These are phyloP conservation scores for Pteronotus mesoamericanus DNA, from an alignment of 2,797 vertebrate genomes.

Conservation along the genomic window DNA sequence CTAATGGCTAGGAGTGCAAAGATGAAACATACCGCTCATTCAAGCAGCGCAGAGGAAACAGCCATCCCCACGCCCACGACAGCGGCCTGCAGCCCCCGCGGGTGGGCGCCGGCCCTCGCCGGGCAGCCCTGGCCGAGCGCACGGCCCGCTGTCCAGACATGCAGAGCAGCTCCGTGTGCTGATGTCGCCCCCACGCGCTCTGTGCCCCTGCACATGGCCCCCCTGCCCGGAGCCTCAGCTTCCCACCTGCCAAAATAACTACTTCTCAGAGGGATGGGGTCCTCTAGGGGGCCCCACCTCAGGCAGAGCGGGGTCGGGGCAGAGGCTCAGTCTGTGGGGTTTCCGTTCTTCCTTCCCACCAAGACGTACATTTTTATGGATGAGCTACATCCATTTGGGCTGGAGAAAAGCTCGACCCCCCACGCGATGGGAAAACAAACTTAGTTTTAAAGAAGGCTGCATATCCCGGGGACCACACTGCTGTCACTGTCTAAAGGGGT, in stretches of 20 bases:
- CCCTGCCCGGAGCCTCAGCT: not conserved
- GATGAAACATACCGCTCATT: not conserved
- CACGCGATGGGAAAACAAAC: not conserved
- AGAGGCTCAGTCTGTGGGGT: fast-evolving
- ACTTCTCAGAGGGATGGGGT: not conserved
- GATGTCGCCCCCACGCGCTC: not conserved
- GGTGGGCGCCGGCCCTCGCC: fast-evolving
- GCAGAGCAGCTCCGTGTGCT: not conserved
- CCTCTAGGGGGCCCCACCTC: not conserved
- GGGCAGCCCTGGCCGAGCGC: no score
- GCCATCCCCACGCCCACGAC: fast-evolving
- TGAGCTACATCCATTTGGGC: not conserved
- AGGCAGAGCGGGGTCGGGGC: fast-evolving
- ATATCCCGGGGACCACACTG: not conserved
- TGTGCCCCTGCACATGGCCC: not conserved
- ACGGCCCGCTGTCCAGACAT: not conserved
- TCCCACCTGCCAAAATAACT: not conserved
- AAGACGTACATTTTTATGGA: not conserved
- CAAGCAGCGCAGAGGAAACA: not conserved
- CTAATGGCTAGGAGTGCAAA: no score
- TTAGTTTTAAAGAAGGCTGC: not conserved
- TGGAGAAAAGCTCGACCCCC: not conserved
- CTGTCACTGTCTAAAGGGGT: not conserved
- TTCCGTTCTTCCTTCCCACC: not conserved
- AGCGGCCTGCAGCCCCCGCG: not conserved